Conservation (phyloP, 2,113 vertebrate species). For the Camelus bactrianus region DNA sequence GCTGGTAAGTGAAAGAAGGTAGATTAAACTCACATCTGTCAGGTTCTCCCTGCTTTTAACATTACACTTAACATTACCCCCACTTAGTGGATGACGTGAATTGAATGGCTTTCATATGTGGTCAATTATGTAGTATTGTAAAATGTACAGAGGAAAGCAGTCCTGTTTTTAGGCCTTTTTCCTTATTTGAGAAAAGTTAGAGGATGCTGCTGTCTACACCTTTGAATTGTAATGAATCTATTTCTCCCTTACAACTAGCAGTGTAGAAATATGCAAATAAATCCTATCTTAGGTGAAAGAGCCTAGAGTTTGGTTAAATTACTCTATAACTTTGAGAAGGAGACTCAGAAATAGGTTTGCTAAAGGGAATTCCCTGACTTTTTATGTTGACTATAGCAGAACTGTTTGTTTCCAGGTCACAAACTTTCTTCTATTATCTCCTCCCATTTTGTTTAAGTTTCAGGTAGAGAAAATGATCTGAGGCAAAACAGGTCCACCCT, state of each 20-base stretch:
- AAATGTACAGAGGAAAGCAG: neutral
- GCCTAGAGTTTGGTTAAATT: neutral
- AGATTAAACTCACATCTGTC: neutral
- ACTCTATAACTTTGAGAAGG: neutral
- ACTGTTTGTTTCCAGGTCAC: neutral
- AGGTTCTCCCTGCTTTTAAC: neutral
- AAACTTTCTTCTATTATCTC: neutral
- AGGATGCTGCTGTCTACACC: neutral
- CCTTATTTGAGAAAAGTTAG: neutral
- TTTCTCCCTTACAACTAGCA: neutral
- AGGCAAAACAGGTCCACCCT: neutral
- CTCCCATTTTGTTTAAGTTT: neutral
- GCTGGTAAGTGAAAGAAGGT: neutral
- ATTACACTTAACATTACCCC: neutral
- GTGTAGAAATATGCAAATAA: neutral
- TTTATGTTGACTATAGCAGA: neutral
- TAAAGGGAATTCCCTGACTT: neutral
- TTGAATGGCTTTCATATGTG: neutral
- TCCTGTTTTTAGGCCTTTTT: neutral
- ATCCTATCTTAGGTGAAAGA: neutral
- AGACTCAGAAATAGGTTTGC: neutral
- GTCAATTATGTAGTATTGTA: neutral
- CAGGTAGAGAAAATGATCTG: neutral
- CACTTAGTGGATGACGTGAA: neutral
- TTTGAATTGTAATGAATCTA: neutral